Percentiles rank a stretch among this genome's conserved stretches.
These are phyloP conservation scores for Epizoanthus fatuus DNA, from an alignment of 92 coral and sea anemone species.

Conservation along the genomic window DNA sequence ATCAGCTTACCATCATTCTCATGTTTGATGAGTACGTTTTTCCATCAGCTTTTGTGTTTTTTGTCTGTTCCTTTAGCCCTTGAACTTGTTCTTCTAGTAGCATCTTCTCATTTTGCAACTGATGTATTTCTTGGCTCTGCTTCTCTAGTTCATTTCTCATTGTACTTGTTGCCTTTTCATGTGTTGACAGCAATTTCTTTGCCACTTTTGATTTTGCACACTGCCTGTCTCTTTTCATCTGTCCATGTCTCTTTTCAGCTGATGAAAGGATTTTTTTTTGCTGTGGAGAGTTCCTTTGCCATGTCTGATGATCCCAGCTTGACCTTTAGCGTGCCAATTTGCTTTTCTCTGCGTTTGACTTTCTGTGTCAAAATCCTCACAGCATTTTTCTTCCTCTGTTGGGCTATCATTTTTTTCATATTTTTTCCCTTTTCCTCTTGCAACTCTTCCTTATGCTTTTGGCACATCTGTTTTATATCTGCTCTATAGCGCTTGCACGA, in stretches of 20 bases:
- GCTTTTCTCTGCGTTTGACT: too few relatives aligned
- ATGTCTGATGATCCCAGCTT: too few relatives aligned
- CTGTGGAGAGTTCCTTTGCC: not conserved
- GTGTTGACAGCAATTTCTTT: not conserved
- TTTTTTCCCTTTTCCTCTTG: too few relatives aligned
- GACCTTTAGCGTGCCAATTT: too few relatives aligned
- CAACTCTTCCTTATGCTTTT: too few relatives aligned
- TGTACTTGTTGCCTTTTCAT: not conserved
- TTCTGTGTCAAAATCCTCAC: too few relatives aligned
- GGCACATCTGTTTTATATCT: too few relatives aligned
- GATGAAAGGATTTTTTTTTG: not conserved
- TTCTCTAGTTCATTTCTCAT: not conserved
- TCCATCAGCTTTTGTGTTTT: not conserved
- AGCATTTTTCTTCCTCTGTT: too few relatives aligned
- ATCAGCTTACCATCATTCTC: constrained; percentile 1
- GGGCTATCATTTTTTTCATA: too few relatives aligned
- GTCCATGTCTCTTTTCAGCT: constrained; percentile 1
- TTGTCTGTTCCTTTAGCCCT: too few relatives aligned
- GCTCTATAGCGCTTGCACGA: too few relatives aligned
- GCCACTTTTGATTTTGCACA: not conserved
- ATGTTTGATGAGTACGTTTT: not conserved
- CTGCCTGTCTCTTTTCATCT: not conserved
- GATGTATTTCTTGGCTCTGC: not conserved
- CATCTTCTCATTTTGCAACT: not conserved
- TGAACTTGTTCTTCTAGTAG: not conserved